phyloP scores from a whole-genome alignment of 1,140 invertebrate genomes.

The Lysiphlebus fabarum region DNA sequence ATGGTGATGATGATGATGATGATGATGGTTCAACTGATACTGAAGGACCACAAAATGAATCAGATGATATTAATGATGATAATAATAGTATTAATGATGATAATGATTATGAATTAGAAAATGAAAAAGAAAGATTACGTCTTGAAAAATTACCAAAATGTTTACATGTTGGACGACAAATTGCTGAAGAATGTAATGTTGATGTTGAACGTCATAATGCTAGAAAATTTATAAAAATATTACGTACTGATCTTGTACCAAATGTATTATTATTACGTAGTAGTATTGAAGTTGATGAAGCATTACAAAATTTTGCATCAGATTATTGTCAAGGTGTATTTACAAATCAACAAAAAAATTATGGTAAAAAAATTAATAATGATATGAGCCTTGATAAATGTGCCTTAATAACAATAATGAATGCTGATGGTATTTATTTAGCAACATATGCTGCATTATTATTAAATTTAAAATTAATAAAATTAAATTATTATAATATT shows the following conservation, averaged over 20 bases:
- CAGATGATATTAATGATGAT: constrained; percentile 56
- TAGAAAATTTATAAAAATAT: constrained; percentile 68
- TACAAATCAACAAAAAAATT: constrained; percentile 46
- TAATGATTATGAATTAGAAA: constrained; percentile 51
- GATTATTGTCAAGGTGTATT: constrained; percentile 77
- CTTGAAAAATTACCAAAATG: constrained; percentile 66
- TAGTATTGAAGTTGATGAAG: constrained; percentile 83
- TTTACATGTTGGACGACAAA: constrained; percentile 57
- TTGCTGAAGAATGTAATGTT: constrained; percentile 66
- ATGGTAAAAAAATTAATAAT: constrained; percentile 37
- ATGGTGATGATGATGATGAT: constrained; percentile 44
- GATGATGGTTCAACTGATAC: constrained; percentile 57
- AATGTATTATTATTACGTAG: constrained; percentile 68
- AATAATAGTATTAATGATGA: constrained; percentile 49
- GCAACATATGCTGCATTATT: constrained; percentile 81
- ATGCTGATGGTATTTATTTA: constrained; percentile 91
- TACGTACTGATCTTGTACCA: constrained; percentile 69
- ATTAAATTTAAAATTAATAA: constrained; percentile 77
- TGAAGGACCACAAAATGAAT: constrained; percentile 66
- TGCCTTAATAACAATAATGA: constrained; percentile 73
- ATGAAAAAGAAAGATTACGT: constrained; percentile 55
- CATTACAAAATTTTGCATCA: constrained; percentile 86
- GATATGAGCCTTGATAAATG: constrained; percentile 37
- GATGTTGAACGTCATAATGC: constrained; percentile 78
- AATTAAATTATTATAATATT: constrained; percentile 72